A percentile compares a stretch with the other conserved stretches of the same genome.
These are phyloP conservation scores for Rousettus madagascariensis DNA, from an alignment of 2,797 vertebrate genomes.

Conservation along the genomic window DNA sequence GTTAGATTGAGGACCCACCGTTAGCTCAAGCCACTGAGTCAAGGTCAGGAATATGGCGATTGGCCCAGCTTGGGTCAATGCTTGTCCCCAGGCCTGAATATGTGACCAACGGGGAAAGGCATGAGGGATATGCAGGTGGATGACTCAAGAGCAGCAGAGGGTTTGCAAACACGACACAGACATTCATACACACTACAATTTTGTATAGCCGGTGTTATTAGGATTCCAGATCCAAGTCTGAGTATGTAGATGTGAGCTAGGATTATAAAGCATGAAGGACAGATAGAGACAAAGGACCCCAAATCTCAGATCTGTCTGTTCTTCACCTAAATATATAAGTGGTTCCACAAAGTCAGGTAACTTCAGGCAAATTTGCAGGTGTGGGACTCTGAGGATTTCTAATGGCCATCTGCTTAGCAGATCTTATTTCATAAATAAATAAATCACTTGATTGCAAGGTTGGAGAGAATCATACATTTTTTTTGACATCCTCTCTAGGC, in stretches of 20 bases:
- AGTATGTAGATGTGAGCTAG: background rate
- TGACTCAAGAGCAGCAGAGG: background rate
- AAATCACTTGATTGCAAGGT: background rate
- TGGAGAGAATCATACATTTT: background rate
- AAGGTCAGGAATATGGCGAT: background rate
- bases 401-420: background rate
- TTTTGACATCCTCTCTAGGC: background rate
- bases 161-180: background rate
- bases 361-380: background rate
- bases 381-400: background rate
- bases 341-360: background rate
- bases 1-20: background rate
- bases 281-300: background rate
- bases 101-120: background rate
- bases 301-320: background rate
- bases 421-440: background rate
- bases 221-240: background rate
- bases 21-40: background rate
- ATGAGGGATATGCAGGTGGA: background rate
- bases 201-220: background rate
- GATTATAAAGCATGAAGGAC: background rate
- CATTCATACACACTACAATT: background rate
- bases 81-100: background rate
- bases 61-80: background rate
- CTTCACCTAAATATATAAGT: background rate